Evolutionary conservation across 2,888 invertebrate genomes (phyloP).

Genomic region (Drosophila anomalipes): DNA sequence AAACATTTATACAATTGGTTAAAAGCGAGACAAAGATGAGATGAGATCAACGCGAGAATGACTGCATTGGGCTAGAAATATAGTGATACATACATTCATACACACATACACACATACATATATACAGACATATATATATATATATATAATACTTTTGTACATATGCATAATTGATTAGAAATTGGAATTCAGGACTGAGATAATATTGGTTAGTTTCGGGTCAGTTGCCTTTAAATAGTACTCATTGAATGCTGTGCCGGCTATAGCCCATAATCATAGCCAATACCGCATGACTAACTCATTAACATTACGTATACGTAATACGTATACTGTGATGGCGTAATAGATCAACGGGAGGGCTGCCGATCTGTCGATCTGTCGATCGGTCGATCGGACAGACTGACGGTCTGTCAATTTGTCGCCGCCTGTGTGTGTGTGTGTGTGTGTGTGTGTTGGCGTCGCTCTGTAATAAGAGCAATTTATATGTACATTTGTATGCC

Average conservation of each 20-base stretch:
- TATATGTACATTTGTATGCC: slow-evolving; percentile 78
- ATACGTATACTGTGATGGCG: slow-evolving; percentile 60
- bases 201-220: slow-evolving; percentile 1
- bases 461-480: slow-evolving; percentile 75
- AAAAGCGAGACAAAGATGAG: slow-evolving; percentile 7
- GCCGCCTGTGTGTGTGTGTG: slow-evolving; percentile 24
- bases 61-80: slow-evolving; percentile 13
- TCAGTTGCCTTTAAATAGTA: slow-evolving; percentile 5
- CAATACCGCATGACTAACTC: slow-evolving; percentile 60
- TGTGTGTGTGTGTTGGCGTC: slow-evolving; percentile 42
- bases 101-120: not conserved
- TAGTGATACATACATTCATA: not conserved
- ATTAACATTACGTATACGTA: slow-evolving; percentile 65
- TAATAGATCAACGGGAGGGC: slow-evolving; percentile 72
- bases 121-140: not conserved
- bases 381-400: slow-evolving; percentile 1
- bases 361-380: slow-evolving; percentile 19
- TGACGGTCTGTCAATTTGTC: not conserved
- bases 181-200: slow-evolving; percentile 6
- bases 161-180: slow-evolving; percentile 10
- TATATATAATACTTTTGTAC: not conserved
- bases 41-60: slow-evolving; percentile 44
- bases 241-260: not conserved
- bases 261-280: slow-evolving; percentile 26
- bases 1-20: slow-evolving; percentile 1